Percentiles rank a stretch among this genome's conserved stretches.
phyloP scores from a whole-genome alignment of 2,888 invertebrate species.

The Crematogaster levior region DNA sequence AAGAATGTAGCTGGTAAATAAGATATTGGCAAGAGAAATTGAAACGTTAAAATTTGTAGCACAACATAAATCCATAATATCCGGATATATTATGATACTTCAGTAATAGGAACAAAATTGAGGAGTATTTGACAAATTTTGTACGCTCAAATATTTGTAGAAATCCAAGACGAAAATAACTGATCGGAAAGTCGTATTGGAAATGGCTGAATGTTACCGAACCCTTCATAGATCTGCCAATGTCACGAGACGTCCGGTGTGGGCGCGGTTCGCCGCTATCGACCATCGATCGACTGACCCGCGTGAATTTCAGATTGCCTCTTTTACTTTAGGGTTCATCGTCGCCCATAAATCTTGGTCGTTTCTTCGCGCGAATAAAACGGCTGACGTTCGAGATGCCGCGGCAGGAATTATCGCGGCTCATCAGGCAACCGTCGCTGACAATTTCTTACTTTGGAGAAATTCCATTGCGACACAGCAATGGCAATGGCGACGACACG shows the following conservation, averaged over 20 bases:
- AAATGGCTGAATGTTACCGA: slow-evolving; percentile 9
- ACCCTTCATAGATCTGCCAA: slow-evolving; percentile 35
- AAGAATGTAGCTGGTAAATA: slow-evolving; percentile 11
- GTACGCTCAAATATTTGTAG: slow-evolving; percentile 1
- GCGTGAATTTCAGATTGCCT: slow-evolving; percentile 49
- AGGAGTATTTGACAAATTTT: not conserved
- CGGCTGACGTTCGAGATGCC: slow-evolving; percentile 29
- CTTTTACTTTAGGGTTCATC: slow-evolving; percentile 52
- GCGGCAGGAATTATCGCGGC: slow-evolving; percentile 32
- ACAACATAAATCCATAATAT: not conserved
- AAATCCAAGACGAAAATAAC: slow-evolving; percentile 1
- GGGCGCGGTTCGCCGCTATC: slow-evolving; percentile 44
- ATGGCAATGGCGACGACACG: slow-evolving; percentile 49
- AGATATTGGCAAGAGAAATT: slow-evolving; percentile 25
- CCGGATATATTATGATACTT: not conserved
- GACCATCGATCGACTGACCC: slow-evolving; percentile 50
- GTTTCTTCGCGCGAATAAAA: slow-evolving; percentile 49
- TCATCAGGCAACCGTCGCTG: slow-evolving; percentile 50
- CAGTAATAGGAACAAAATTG: not conserved
- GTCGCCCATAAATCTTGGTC: slow-evolving; percentile 46
- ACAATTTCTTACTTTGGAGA: slow-evolving; percentile 67
- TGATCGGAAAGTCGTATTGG: slow-evolving; percentile 15
- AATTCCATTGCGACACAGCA: slow-evolving; percentile 63
- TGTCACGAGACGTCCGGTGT: slow-evolving; percentile 30
- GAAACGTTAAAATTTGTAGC: slow-evolving; percentile 23